phyloP scores from a whole-genome alignment of 23 tunicate species.

The Oikopleura vanhoeffeni region DNA sequence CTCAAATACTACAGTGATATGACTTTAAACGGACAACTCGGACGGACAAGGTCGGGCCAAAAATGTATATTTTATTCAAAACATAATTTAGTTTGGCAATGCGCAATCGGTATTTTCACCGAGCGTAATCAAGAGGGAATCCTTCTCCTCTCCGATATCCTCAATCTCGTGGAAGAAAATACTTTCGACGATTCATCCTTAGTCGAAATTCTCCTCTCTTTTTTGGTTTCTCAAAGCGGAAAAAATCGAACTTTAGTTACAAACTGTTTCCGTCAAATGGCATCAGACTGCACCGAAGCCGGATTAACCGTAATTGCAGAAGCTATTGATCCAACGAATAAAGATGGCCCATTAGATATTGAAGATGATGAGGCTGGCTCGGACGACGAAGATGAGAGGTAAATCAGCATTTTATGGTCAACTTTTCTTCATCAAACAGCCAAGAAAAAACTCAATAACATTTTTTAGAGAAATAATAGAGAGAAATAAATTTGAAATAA shows the following conservation, averaged over 20 bases:
- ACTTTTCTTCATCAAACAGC: too few relatives aligned
- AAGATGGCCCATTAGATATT: neutral
- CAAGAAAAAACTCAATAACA: too few relatives aligned
- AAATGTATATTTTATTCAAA: too few relatives aligned
- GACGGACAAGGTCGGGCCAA: too few relatives aligned
- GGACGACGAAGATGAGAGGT: neutral
- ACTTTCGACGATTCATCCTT: neutral
- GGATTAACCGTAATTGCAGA: neutral
- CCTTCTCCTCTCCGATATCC: neutral
- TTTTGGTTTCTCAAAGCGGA: neutral
- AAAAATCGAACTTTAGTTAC: neutral
- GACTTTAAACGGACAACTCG: too few relatives aligned
- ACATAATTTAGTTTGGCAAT: neutral
- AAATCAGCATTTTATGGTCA: too few relatives aligned
- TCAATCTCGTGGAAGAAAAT: neutral
- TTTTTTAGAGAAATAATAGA: too few relatives aligned
- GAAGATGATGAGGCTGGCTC: neutral
- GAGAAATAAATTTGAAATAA: too few relatives aligned
- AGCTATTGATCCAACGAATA: neutral
- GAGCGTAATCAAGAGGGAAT: neutral
- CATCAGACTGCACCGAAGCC: neutral
- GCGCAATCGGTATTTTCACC: neutral
- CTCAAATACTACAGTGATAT: too few relatives aligned
- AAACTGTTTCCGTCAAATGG: neutral
- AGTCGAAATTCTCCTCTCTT: neutral